Evolutionary conservation across 2,113 vertebrate genomes (phyloP), one percentile per base, ranked within the genome.

Genomic region (Vanacampus margaritifer): DNA sequence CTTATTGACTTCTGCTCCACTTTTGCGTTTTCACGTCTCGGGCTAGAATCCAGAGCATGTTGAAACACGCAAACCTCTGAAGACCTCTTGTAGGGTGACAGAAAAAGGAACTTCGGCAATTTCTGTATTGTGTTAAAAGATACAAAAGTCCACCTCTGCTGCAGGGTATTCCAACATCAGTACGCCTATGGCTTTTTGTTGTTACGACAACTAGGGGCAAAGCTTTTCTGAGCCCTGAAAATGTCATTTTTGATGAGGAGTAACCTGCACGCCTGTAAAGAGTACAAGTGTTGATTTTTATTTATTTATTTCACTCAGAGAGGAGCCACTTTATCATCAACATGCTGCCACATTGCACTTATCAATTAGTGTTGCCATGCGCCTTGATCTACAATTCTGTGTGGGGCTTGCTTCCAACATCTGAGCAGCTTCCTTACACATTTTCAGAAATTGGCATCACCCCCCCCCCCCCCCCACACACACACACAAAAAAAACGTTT

Each of bases 1-100:
- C 66, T 51, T 54, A 54, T 57, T 3, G 17, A 72, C 68, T 67
- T 69, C 43, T 71, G 28, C 59, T 60, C 28, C 58, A 65, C 35
- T 17, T 51, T 73, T 56, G 50, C 54, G 28, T 65, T 56, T 71
- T 16, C 59, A 46, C 26, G 45, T 63, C 24, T 64, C 56, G 23
- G 23, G 46, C 50, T 66, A 58, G 53, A 59, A 71, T 46, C 57
- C 39, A 50, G 67, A 74, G 56, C 45, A 46, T 24, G 3, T 75
- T 45, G 6, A 17, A 23, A 58, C 46, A 14, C 23, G 21, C 21
- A 23, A 17, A 26, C 24, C 7, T 41, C 14, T 62, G 39, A 41
- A 24, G 60, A 62, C 5, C 37, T 43, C 12, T 16, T 26, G 13
- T 62, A 24, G n/a, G n/a, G 12, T 1, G 19, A 60, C 35, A 13